Evolutionary conservation across 2,113 vertebrate genomes (phyloP), one percentile per base, ranked within the genome.

Genomic region (Dasyornis broadbenti): DNA sequence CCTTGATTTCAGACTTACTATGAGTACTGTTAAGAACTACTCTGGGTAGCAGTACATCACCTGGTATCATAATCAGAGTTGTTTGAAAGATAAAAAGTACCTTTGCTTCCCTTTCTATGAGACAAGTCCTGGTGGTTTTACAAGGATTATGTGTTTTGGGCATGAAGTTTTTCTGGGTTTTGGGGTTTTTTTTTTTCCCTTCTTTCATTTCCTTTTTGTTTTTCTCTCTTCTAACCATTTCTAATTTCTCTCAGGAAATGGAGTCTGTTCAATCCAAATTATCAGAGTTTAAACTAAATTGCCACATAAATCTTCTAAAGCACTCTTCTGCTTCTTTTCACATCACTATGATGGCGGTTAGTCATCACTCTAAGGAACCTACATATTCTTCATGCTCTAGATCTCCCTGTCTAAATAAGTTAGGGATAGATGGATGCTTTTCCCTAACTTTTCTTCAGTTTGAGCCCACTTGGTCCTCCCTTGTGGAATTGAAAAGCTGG

Each of bases 361-460:
- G 40, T 80, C 81, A 89, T 84, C 68, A 75, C 44, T 95, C 56
- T 68, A 59, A 91, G 71, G 68, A 96, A 65, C 35, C 20, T 92
- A 61, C 39, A 52, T 68, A 91, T 86, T 96, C 89, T 94, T 97
- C 90, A 96, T 92, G 91, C 95, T 97, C 92, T 87, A 97, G 64
- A 95, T 96, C 65, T 93, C 49, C 54, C 35, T 95, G 91, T 96
- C 95, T 91, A 89, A 97, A 75, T 82, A 76, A 45, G 61, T 95
- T 94, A 96, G 45, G 42, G 33, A 91, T 68, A 86, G 79, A 91
- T 94, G 83, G 42, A 93, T 94, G 85, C 33, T 92, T 93, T 95
- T 78, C 42, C 66, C 14, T 81, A 73, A 79, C n/a, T 92, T 63
- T 39, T 18, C 20, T 90, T 88, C 57, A 66, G 13, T 75, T 76